Conservation (phyloP, 2,113 vertebrate genomes). For the Microtus montanus region DNA sequence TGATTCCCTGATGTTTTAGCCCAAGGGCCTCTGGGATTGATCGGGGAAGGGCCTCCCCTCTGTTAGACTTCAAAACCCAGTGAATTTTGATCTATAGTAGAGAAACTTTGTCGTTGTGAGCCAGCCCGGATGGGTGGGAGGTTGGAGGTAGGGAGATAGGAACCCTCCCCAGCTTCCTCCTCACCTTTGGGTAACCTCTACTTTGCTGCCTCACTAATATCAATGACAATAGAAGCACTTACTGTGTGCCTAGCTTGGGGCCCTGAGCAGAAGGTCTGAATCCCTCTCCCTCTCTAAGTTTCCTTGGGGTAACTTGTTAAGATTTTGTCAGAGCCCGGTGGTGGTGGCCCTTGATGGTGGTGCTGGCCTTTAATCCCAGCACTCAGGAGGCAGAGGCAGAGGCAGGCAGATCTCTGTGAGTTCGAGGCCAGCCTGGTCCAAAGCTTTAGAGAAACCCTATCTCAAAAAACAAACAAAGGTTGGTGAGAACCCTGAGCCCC, state of each 20-base stretch:
- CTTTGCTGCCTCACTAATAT: background rate
- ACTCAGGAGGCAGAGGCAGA: too few species aligned
- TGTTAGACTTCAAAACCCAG: background rate
- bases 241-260: background rate
- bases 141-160: background rate
- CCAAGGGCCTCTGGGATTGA: background rate
- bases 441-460: too few species aligned
- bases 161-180: background rate
- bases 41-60: background rate
- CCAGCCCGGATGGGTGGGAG: background rate
- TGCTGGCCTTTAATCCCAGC: too few species aligned
- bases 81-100: background rate
- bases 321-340: fast-evolving
- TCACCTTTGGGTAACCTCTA: background rate
- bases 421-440: too few species aligned
- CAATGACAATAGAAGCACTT: background rate
- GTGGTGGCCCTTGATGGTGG: too few species aligned
- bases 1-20: background rate
- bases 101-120: background rate
- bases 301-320: background rate
- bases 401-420: too few species aligned
- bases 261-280: background rate
- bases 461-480: too few species aligned
- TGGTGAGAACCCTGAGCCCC: background rate
- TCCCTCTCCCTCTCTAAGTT: background rate